Conservation (phyloP, 2,888 invertebrate genomes). For the Hedya salicella region DNA sequence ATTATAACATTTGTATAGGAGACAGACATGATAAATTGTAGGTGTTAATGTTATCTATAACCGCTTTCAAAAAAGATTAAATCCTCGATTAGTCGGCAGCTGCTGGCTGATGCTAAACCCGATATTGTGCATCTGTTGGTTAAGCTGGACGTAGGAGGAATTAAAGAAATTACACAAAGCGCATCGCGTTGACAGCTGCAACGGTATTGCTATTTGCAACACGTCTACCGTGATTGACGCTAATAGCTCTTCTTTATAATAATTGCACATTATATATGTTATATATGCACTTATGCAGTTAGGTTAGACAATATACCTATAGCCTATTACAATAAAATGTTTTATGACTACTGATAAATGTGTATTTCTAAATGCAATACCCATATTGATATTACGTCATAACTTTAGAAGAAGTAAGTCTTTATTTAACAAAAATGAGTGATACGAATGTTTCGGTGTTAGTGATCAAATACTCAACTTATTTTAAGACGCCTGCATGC, state of each 20-base stretch:
- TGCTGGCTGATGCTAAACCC: slow-evolving; percentile 33
- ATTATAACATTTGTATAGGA: neutral
- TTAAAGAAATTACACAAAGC: slow-evolving; percentile 39
- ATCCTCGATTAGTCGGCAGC: slow-evolving; percentile 28
- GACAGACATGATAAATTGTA: slow-evolving; percentile 11
- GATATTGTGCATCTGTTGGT: slow-evolving; percentile 39
- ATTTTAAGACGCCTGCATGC: too few species aligned
- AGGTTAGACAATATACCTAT: slow-evolving; percentile 1
- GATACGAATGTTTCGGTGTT: too few species aligned
- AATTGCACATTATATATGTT: slow-evolving; percentile 12
- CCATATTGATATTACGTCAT: neutral
- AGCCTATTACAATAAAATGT: slow-evolving; percentile 7
- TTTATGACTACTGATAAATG: slow-evolving; percentile 1
- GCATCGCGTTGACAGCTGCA: slow-evolving; percentile 33
- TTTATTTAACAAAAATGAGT: too few species aligned
- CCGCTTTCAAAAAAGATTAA: slow-evolving; percentile 25
- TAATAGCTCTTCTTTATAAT: slow-evolving; percentile 26
- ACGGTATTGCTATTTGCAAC: slow-evolving; percentile 7
- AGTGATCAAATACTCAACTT: too few species aligned
- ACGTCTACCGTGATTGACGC: slow-evolving; percentile 19
- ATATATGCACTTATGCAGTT: slow-evolving; percentile 19
- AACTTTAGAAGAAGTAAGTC: neutral
- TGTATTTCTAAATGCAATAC: neutral
- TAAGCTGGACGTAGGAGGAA: slow-evolving; percentile 33
- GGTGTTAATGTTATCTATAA: slow-evolving; percentile 16